phyloP scores from a whole-genome alignment of 1,140 invertebrate genomes.

The Xylocopa sonorina region DNA sequence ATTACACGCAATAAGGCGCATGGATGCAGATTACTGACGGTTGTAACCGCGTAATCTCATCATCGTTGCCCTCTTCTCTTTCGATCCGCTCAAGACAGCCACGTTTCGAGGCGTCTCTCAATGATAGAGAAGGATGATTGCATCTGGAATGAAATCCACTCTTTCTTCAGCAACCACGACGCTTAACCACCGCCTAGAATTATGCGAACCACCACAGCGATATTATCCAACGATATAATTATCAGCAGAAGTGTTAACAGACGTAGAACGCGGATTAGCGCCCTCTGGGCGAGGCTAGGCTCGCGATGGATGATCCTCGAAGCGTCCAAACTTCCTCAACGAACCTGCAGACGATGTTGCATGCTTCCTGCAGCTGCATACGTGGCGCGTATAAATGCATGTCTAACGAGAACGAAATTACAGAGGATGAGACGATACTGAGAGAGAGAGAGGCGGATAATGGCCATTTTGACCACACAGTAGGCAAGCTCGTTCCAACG shows the following conservation, averaged over 20 bases:
- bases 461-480: neutral
- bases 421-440: neutral
- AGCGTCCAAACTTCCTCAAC: too few relatives aligned
- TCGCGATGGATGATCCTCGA: slow-evolving; percentile 13
- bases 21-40: slow-evolving; percentile 10
- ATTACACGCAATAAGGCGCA: slow-evolving; percentile 23
- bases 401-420: neutral
- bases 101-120: too few relatives aligned
- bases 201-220: too few relatives aligned
- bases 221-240: slow-evolving; percentile 16
- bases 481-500: neutral
- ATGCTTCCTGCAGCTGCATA: too few relatives aligned
- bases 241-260: slow-evolving; percentile 6
- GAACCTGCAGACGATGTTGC: too few relatives aligned
- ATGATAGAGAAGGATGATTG: neutral
- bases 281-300: too few relatives aligned
- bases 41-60: slow-evolving; percentile 5
- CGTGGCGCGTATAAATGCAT: neutral
- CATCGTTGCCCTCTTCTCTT: neutral
- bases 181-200: too few relatives aligned
- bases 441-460: neutral
- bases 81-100: neutral
- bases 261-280: slow-evolving; percentile 4
- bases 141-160: slow-evolving; percentile 7
- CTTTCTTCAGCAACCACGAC: too few relatives aligned